Percentiles rank a stretch among this genome's conserved stretches.
Evolutionary conservation across 2,888 invertebrate genomes (phyloP).

Genomic region (Platypus cylindrus): DNA sequence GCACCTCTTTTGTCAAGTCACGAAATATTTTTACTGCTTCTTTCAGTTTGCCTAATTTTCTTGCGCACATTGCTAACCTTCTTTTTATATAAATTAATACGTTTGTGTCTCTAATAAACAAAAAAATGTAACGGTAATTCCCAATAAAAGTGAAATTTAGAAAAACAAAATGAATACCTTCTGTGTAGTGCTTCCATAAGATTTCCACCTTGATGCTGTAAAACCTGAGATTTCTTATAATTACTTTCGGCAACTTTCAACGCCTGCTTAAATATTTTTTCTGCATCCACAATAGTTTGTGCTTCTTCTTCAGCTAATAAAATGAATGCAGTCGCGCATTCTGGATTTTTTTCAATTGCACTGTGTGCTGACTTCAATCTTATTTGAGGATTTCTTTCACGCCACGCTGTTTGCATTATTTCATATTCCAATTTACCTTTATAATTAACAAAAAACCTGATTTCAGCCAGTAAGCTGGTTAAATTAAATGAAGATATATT

Average conservation of each 20-base stretch:
- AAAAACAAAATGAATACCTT: no score
- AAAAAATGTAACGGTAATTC: not conserved
- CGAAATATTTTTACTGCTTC: slow-evolving; percentile 95
- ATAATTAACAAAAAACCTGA: no score
- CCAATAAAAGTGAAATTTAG: no score
- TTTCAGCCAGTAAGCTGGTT: no score
- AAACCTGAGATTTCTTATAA: slow-evolving; percentile 65
- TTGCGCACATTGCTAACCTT: slow-evolving; percentile 92
- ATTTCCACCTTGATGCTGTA: slow-evolving; percentile 61
- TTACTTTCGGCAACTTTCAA: slow-evolving; percentile 67
- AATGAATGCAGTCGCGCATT: slow-evolving; percentile 91
- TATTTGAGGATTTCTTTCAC: slow-evolving; percentile 70
- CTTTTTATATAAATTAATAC: slow-evolving; percentile 89
- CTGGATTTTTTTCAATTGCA: slow-evolving; percentile 75
- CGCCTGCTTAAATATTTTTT: slow-evolving; percentile 71
- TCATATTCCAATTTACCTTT: slow-evolving; percentile 67
- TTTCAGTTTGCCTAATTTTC: slow-evolving; percentile 84
- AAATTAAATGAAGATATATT: no score
- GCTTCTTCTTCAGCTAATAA: slow-evolving; percentile 94
- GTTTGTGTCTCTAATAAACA: slow-evolving; percentile 61
- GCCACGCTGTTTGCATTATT: slow-evolving; percentile 93
- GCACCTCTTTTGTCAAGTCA: slow-evolving; percentile 91
- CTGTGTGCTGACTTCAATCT: slow-evolving; percentile 84
- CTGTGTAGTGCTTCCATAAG: slow-evolving; percentile 66
- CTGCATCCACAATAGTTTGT: slow-evolving; percentile 78